Evolutionary conservation across 1,140 invertebrate genomes (phyloP).

Genomic region (Aphidius gifuensis): DNA sequence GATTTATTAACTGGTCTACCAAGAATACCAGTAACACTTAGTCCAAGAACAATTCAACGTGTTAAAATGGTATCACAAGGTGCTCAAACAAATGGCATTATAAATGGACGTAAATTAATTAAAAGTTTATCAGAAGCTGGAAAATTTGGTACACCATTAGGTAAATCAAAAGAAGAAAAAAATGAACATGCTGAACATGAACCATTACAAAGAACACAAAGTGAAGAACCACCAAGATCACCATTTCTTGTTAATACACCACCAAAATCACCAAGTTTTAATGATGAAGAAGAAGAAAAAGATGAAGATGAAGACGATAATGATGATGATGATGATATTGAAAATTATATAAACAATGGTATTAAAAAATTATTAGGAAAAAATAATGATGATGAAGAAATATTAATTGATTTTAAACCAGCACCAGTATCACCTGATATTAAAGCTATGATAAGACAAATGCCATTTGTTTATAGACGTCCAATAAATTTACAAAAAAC

Average conservation of each 20-base stretch:
- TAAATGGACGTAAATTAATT: conserved; percentile 68
- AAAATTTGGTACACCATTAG: conserved; percentile 52
- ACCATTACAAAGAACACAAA: conserved; percentile 75
- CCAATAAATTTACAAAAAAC: conserved; percentile 71
- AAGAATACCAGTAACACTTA: conserved; percentile 70
- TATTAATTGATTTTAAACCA: conserved; percentile 83
- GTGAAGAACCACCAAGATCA: conserved; percentile 75
- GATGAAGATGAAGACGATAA: conserved; percentile 2
- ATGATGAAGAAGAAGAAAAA: not conserved
- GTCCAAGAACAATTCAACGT: conserved; percentile 64
- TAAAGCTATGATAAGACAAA: conserved; percentile 52
- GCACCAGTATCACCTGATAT: conserved; percentile 62
- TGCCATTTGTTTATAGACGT: conserved; percentile 55
- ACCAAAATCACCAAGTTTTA: conserved; percentile 33
- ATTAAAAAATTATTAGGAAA: too few relatives aligned
- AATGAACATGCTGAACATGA: conserved; percentile 62
- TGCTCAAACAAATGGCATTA: conserved; percentile 79
- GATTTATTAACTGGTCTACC: conserved; percentile 68
- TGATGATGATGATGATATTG: not conserved
- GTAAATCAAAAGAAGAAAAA: conserved; percentile 33
- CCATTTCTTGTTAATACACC: conserved; percentile 60
- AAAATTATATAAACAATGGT: too few relatives aligned
- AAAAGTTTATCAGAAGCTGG: conserved; percentile 83
- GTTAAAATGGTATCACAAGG: conserved; percentile 86
- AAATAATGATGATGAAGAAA: conserved; percentile 67